phyloP scores from a whole-genome alignment of 2,797 vertebrate species.

The Enteromius mattozi region DNA sequence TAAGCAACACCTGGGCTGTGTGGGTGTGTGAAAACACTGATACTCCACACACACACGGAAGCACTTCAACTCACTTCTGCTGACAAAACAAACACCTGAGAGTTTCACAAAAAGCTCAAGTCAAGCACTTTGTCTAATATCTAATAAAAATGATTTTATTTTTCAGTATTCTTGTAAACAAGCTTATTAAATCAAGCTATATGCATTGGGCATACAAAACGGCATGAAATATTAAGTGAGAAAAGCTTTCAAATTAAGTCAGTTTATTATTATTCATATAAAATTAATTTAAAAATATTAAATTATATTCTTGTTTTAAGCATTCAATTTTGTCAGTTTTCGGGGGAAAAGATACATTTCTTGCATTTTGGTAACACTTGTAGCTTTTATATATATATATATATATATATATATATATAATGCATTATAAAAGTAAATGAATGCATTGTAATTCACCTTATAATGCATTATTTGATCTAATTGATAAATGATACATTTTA shows the following conservation, averaged over 20 bases:
- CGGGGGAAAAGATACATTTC: background rate
- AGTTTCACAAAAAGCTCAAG: background rate
- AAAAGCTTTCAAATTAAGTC: background rate
- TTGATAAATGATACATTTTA: background rate
- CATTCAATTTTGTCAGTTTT: background rate
- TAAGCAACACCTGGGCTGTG: conserved; percentile 44
- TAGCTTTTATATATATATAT: background rate
- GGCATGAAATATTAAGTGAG: background rate
- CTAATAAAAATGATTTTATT: background rate
- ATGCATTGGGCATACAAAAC: background rate
- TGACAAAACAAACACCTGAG: conserved; percentile 14
- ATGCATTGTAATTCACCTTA: background rate
- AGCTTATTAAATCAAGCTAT: background rate
- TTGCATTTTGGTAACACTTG: background rate
- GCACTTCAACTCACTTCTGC: conserved; percentile 3
- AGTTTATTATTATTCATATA: background rate
- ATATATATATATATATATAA: background rate
- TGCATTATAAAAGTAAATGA: background rate
- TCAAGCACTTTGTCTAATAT: background rate
- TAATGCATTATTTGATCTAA: background rate
- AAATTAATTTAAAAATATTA: too few relatives aligned
- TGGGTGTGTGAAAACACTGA: conserved; percentile 48
- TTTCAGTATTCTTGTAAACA: background rate
- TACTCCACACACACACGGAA: conserved; percentile 13
- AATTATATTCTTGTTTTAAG: background rate